Conservation (phyloP, 92 coral and sea anemone genomes). For the Meandrina meandrites region DNA sequence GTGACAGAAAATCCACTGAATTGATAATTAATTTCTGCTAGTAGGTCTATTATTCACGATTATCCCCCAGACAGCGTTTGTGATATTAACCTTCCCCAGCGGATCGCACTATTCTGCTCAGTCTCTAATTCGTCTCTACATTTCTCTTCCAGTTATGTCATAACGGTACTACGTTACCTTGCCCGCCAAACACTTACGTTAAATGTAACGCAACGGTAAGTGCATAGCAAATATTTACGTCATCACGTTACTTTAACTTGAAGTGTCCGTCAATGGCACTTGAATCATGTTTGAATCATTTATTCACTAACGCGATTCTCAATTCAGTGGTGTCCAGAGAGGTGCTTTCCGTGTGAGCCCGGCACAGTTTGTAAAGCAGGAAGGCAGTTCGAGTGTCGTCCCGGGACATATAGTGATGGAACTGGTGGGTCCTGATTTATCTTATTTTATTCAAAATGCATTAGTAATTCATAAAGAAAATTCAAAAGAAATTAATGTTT, state of each 20-base stretch:
- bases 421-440: conserved; percentile 69
- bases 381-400: conserved; percentile 78
- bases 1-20: too few species aligned
- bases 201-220: conserved; percentile 93
- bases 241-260: neutral
- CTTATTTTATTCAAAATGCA: too few species aligned
- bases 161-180: conserved; percentile 88
- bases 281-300: neutral
- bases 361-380: conserved; percentile 96
- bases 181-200: conserved; percentile 91
- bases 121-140: neutral
- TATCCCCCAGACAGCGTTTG: too few species aligned
- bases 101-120: too few species aligned
- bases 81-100: too few species aligned
- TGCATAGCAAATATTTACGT: neutral
- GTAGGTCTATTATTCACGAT: too few species aligned
- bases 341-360: conserved; percentile 87
- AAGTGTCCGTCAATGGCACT: neutral
- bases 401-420: conserved; percentile 99
- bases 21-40: too few species aligned
- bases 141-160: conserved; percentile 73
- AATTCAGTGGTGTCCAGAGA: conserved; percentile 88
- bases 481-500: too few species aligned
- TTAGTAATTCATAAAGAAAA: too few species aligned
- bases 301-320: neutral